Conservation (phyloP, 1,140 invertebrate species). For the Portunus trituberculatus region DNA sequence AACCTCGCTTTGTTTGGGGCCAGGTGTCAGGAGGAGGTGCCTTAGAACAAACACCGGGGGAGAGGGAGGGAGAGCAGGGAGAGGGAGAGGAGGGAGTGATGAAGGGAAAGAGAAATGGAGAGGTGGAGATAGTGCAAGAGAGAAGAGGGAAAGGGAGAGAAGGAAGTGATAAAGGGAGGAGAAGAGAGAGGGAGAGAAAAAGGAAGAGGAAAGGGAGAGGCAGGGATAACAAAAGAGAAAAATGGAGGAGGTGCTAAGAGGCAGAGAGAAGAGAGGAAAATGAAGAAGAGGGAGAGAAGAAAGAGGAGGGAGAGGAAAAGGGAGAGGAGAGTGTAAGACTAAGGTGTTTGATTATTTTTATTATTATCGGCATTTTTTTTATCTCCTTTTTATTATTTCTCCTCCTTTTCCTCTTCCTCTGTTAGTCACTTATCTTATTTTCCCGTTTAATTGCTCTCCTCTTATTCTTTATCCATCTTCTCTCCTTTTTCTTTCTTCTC, state of each 20-base stretch:
- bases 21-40: not conserved
- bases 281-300: no score
- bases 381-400: no score
- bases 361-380: not conserved
- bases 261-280: no score
- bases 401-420: no score
- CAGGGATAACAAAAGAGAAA: no score
- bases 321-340: no score
- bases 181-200: not conserved
- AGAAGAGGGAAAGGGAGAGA: not conserved
- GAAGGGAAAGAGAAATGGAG: not conserved
- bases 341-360: no score
- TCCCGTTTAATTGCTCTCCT: no score
- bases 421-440: not conserved
- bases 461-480: no score
- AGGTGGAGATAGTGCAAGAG: no score
- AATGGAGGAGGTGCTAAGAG: no score
- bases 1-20: not conserved
- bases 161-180: not conserved
- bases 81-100: not conserved
- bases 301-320: no score
- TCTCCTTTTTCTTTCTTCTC: not conserved
- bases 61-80: not conserved
- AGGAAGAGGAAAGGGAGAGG: not conserved
- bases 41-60: not conserved